A percentile compares a stretch with the other conserved stretches of the same genome.
Conservation (phyloP, 1,140 invertebrate species). For the Proales similis region DNA sequence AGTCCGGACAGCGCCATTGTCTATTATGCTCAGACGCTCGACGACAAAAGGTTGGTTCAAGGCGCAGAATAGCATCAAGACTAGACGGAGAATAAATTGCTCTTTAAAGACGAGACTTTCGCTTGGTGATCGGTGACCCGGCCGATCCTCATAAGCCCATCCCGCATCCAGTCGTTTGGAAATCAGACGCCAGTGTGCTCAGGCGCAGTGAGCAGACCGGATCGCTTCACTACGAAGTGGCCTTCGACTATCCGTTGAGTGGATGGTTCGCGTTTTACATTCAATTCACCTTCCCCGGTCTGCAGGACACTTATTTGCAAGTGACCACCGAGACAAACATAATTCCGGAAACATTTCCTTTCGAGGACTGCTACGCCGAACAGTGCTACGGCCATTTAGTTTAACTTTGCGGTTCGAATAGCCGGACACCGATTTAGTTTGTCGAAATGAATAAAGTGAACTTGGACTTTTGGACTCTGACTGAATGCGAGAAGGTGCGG, state of each 20-base stretch:
- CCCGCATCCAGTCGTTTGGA: constrained; percentile 5
- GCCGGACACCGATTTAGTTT: no score
- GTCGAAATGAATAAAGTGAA: no score
- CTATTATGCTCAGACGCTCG: constrained; percentile 21
- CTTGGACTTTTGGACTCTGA: no score
- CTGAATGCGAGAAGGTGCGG: no score
- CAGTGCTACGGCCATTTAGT: constrained; percentile 44
- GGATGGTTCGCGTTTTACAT: constrained; percentile 45
- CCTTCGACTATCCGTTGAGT: constrained; percentile 41
- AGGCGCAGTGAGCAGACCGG: constrained; percentile 7
- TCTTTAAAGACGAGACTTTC: constrained; percentile 22
- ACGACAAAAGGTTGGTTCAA: not conserved
- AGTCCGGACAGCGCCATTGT: constrained; percentile 10
- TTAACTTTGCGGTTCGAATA: no score
- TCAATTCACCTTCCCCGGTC: constrained; percentile 42
- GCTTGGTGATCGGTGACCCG: not conserved
- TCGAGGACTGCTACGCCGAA: constrained; percentile 43
- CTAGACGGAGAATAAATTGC: no score
- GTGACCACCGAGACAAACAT: constrained; percentile 44
- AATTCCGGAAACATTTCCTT: constrained; percentile 45
- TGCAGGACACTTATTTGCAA: constrained; percentile 41
- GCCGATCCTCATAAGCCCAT: not conserved
- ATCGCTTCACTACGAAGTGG: constrained; percentile 37
- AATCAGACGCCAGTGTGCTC: constrained; percentile 5
- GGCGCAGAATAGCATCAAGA: no score